Evolutionary conservation across 2,113 vertebrate genomes (phyloP), one percentile per base, ranked within the genome.

Genomic region (Nanger granti): DNA sequence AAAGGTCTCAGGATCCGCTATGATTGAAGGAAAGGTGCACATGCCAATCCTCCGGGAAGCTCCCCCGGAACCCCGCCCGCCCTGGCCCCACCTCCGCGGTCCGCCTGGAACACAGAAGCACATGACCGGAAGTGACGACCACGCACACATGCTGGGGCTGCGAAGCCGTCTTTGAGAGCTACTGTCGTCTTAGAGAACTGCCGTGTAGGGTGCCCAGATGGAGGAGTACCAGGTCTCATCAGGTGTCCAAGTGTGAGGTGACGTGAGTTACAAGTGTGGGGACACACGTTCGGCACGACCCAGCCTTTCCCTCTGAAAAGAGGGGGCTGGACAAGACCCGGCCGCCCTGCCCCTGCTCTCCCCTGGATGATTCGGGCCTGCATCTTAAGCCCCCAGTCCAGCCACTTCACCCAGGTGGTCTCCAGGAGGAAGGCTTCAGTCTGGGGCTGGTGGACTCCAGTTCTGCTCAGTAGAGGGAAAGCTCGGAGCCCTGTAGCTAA

Each of bases 81-180:
- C 47, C 49, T 12, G 28, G 12, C 14, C 34, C 91, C 3, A 1
- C 64, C 14, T 14, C 17, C 5, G 15, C 31, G 37, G 49, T 3
- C 26, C 24, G 28, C 22, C 22, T 5, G 2, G 44, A 66, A 5
- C 5, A 2, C 29, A 2, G 37, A 3, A 2, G 13, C 14, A 1
- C 2, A 3, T 4, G 34, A 13, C 29, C 3, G 13, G 87, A 98
- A 93, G 82, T 69, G 8, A 93, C 69, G 52, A 73, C 86, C 26
- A 0, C 4, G 8, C 2, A 3, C 9, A 2, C 6, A 3, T 4
- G 1, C 26, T 5, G 3, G 8, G 31, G 1, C 3, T 0, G 0
- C 0, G 31, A 31, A 2, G 28, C 11, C 5, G 3, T 11, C 5
- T 7, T 18, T 17, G 37, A n/a, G 10, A 2, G 13, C 4, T 37